Conservation (phyloP, 2,888 invertebrate genomes). For the Plutella xylostella region DNA sequence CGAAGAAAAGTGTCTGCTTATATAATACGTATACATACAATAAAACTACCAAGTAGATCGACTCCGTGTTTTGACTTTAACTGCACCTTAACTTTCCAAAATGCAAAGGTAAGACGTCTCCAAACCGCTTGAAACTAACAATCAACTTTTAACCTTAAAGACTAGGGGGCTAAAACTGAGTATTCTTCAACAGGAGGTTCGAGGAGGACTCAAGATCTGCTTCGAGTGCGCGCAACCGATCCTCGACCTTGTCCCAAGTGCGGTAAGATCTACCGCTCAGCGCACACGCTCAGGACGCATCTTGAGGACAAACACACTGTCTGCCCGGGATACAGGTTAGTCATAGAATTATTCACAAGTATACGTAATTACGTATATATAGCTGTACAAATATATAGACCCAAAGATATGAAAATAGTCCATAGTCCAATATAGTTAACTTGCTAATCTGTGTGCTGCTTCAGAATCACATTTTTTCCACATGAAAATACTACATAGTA, state of each 20-base stretch:
- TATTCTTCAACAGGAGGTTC: slow-evolving; percentile 61
- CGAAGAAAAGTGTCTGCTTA: slow-evolving; percentile 65
- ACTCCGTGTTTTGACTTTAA: no score
- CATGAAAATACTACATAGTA: no score
- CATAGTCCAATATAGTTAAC: no score
- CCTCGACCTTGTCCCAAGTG: slow-evolving; percentile 94
- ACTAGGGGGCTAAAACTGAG: background rate
- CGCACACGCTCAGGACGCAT: slow-evolving; percentile 91
- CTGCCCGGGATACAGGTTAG: slow-evolving; percentile 84
- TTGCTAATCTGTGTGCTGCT: no score
- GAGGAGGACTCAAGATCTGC: slow-evolving; percentile 85
- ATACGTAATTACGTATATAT: no score
- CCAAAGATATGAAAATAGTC: no score
- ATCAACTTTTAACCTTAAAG: background rate
- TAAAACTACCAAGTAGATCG: slow-evolving; percentile 70
- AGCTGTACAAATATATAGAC: no score
- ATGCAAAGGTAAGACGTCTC: slow-evolving; percentile 14
- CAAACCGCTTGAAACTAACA: background rate
- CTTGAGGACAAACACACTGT: slow-evolving; percentile 94
- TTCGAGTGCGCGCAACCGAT: slow-evolving; percentile 90
- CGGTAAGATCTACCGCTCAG: slow-evolving; percentile 92
- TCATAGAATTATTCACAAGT: no score
- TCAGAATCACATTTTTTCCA: no score
- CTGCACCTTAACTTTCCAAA: no score
- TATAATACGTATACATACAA: slow-evolving; percentile 43